phyloP scores from a whole-genome alignment of 2,113 vertebrate species.

The Varanus salvator region DNA sequence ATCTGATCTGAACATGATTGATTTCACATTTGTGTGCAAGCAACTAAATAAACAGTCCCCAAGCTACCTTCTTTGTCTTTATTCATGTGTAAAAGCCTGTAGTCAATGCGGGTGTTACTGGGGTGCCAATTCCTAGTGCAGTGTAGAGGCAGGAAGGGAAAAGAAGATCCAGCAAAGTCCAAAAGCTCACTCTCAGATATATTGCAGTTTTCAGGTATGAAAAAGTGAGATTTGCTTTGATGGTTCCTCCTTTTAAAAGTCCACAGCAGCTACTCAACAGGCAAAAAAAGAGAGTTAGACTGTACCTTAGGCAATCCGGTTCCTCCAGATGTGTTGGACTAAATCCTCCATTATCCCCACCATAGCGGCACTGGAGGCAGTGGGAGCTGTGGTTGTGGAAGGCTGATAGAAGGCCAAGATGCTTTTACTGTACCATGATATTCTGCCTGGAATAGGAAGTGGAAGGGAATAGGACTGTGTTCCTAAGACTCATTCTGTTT shows the following conservation, averaged over 20 bases:
- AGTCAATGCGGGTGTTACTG: not conserved
- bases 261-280: too few relatives aligned
- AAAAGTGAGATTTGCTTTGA: not conserved
- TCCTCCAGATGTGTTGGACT: not conserved
- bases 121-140: too few relatives aligned
- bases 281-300: not conserved
- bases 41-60: not conserved
- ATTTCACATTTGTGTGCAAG: not conserved
- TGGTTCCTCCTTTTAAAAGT: not conserved
- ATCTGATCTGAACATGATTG: not conserved
- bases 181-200: not conserved
- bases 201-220: not conserved
- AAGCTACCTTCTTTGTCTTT: not conserved
- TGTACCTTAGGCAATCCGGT: not conserved
- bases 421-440: not conserved
- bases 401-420: not conserved
- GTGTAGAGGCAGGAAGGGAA: not conserved
- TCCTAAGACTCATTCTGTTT: not conserved
- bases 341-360: not conserved
- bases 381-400: not conserved
- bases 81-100: not conserved
- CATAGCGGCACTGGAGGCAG: not conserved
- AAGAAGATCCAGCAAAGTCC: not conserved
- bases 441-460: not conserved
- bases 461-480: not conserved